Evolutionary conservation across 2,888 invertebrate species (phyloP).

Genomic region (Lithophane socia): DNA sequence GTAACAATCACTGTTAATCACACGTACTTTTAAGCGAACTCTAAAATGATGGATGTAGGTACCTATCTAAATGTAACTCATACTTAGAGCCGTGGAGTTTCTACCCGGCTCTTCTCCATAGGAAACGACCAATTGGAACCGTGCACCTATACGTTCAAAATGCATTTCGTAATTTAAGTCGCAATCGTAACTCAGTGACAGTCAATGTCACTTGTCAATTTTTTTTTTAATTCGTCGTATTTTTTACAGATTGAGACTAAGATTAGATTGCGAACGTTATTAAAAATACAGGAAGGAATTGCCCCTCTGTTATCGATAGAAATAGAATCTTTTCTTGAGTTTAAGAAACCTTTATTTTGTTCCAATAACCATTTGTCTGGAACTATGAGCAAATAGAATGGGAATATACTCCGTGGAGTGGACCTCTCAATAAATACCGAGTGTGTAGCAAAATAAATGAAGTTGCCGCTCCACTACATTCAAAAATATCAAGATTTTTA

Average conservation of each 20-base stretch:
- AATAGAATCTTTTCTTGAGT: not conserved
- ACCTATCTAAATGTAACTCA: too few species aligned
- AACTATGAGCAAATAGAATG: conserved; percentile 66
- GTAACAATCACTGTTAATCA: too few species aligned
- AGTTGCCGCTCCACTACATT: conserved; percentile 53
- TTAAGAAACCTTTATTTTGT: conserved; percentile 33
- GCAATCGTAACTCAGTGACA: not conserved
- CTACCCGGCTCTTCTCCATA: too few species aligned
- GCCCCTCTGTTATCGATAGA: not conserved
- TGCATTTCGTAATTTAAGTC: not conserved
- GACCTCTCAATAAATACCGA: conserved; percentile 62
- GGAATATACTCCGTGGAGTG: conserved; percentile 60
- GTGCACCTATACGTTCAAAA: too few species aligned
- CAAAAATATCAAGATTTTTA: conserved; percentile 30
- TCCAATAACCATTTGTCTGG: conserved; percentile 65
- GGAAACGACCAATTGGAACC: too few species aligned
- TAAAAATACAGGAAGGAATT: not conserved
- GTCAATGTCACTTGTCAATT: not conserved
- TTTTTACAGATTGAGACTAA: not conserved
- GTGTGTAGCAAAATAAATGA: conserved; percentile 57
- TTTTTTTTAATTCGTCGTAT: not conserved
- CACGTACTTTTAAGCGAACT: too few species aligned
- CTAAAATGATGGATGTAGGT: too few species aligned
- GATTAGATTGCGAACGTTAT: not conserved
- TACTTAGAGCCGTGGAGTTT: too few species aligned